These are phyloP conservation scores for Malthinus seriepunctatus DNA, from an alignment of 2,888 invertebrate genomes.

Conservation along the genomic window DNA sequence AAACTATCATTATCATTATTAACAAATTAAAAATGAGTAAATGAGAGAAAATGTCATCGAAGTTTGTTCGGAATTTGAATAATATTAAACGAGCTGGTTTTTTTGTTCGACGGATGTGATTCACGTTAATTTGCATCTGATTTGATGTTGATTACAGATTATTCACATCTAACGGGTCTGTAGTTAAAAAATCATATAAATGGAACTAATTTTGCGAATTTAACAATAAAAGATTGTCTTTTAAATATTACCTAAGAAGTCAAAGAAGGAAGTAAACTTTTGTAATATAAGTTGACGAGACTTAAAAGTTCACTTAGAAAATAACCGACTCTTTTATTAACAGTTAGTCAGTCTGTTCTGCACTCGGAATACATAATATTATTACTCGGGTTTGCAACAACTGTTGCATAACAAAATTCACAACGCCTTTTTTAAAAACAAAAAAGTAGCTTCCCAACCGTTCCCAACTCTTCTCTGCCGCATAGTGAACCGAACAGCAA, in stretches of 20 bases:
- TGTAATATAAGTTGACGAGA: constrained; percentile 7
- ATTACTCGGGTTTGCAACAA: constrained; percentile 17
- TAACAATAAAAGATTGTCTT: background rate
- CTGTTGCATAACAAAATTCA: constrained; percentile 22
- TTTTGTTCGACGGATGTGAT: constrained; percentile 14
- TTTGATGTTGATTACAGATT: constrained; percentile 3
- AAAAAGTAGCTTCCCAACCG: background rate
- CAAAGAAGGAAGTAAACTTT: background rate
- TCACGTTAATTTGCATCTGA: constrained; percentile 14
- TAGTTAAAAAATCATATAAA: too few relatives aligned
- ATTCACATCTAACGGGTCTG: background rate
- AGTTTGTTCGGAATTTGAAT: background rate
- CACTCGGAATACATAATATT: constrained; percentile 20
- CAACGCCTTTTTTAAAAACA: constrained; percentile 6
- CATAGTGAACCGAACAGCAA: background rate
- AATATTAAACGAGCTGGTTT: constrained; percentile 2
- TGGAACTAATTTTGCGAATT: too few relatives aligned
- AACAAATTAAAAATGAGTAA: too few relatives aligned
- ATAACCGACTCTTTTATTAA: constrained; percentile 19
- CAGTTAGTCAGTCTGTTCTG: constrained; percentile 19
- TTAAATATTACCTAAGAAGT: background rate
- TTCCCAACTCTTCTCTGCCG: background rate
- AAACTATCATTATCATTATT: too few relatives aligned
- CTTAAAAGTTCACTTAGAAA: constrained; percentile 15
- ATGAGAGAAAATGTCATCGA: too few relatives aligned